Percentiles rank a stretch among this genome's conserved stretches.
Evolutionary conservation across 92 coral and sea anemone genomes (phyloP).

Genomic region (Zoanthus solanderi): DNA sequence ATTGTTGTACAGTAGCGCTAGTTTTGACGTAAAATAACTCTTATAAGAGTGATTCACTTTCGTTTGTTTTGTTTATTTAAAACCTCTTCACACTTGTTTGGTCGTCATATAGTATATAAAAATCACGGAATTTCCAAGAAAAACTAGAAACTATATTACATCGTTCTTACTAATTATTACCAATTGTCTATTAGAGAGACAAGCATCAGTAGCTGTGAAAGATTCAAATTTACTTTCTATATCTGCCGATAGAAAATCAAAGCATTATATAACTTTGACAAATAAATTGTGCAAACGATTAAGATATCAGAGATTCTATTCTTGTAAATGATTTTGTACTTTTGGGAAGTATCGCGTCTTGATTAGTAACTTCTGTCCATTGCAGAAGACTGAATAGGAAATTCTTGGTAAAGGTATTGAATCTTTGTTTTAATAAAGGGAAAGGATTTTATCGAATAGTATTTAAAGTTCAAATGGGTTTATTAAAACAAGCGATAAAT

Average conservation of each 20-base stretch:
- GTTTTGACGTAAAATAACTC: background rate
- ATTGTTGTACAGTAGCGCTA: constrained; percentile 35
- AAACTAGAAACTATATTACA: background rate
- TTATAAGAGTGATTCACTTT: background rate
- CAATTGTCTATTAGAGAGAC: background rate
- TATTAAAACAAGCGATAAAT: too few relatives aligned
- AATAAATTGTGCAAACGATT: background rate
- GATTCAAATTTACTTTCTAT: background rate
- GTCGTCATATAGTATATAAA: background rate
- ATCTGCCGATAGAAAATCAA: background rate
- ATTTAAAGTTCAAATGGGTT: too few relatives aligned
- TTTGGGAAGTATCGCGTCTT: too few relatives aligned
- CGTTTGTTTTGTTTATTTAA: background rate
- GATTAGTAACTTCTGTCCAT: too few relatives aligned
- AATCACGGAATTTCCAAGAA: background rate
- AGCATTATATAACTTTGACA: constrained; percentile 6
- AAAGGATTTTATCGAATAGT: too few relatives aligned
- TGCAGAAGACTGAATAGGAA: too few relatives aligned
- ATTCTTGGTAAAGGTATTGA: too few relatives aligned
- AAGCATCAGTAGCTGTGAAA: background rate
- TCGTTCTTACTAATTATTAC: background rate
- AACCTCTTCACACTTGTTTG: background rate
- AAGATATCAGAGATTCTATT: background rate
- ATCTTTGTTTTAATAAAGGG: too few relatives aligned
- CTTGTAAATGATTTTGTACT: too few relatives aligned